Conservation (phyloP, 1,140 invertebrate genomes). For the Drosophila azteca region DNA sequence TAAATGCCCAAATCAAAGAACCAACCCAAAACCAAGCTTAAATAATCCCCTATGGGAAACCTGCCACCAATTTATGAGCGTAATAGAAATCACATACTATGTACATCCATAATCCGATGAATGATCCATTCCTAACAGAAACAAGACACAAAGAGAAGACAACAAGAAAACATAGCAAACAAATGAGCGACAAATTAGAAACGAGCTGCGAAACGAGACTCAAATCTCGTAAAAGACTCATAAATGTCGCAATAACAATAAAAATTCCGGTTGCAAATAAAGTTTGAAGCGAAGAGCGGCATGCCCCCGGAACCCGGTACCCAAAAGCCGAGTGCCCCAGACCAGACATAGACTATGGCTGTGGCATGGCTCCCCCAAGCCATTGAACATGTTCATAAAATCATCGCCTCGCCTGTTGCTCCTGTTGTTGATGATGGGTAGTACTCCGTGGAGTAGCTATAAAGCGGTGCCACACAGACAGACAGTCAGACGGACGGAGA, state of each 20-base stretch:
- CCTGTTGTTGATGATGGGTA: conserved; percentile 8
- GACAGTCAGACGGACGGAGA: conserved; percentile 3
- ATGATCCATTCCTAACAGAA: too few species aligned
- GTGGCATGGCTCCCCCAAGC: conserved; percentile 19
- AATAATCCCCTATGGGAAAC: too few species aligned
- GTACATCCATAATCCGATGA: too few species aligned
- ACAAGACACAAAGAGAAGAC: conserved; percentile 20
- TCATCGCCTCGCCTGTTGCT: conserved; percentile 65
- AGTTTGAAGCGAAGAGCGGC: conserved; percentile 61
- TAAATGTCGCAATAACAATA: conserved; percentile 78
- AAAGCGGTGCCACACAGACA: conserved; percentile 33
- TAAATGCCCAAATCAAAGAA: too few species aligned
- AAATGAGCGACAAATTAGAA: conserved; percentile 65
- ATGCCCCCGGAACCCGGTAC: conserved; percentile 21
- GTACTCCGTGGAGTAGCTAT: conserved; percentile 20
- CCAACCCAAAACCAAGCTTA: too few species aligned
- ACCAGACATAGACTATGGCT: conserved; percentile 10
- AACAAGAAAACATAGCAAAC: conserved; percentile 37
- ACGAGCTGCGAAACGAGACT: conserved; percentile 30
- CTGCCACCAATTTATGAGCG: too few species aligned
- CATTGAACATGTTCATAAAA: conserved; percentile 75
- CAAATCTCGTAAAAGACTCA: conserved; percentile 69
- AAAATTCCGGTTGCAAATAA: conserved; percentile 80
- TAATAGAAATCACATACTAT: too few species aligned
- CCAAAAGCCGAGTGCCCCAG: not conserved